Conservation (phyloP, 1,140 invertebrate species). For the Sycobia sp. region DNA sequence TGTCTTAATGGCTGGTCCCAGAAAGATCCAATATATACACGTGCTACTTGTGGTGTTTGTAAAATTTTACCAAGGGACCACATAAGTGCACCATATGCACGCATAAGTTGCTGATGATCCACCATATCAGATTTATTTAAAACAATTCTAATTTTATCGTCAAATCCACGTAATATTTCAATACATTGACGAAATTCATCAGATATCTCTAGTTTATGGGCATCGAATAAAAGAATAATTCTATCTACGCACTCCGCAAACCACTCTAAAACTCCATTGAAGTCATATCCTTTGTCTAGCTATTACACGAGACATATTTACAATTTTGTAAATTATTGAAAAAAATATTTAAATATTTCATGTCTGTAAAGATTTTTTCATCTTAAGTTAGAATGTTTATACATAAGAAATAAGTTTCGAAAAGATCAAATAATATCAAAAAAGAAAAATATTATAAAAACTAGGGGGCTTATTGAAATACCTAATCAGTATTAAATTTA, state of each 20-base stretch:
- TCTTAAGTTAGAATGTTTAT: no score
- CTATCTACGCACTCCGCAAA: conserved; percentile 97
- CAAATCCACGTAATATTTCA: conserved; percentile 91
- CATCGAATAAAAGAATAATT: conserved; percentile 97
- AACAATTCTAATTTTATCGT: conserved; percentile 98
- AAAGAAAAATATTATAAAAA: no score
- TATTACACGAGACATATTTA: no score
- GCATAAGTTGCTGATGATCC: conserved; percentile 97
- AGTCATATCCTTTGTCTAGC: conserved; percentile 96
- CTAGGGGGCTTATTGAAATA: no score
- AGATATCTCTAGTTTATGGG: conserved; percentile 98
- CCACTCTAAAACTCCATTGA: conserved; percentile 97
- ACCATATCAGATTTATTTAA: conserved; percentile 99
- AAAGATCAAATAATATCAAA: no score
- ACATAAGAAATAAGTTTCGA: no score
- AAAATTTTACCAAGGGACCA: conserved; percentile 96
- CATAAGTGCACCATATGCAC: conserved; percentile 98
- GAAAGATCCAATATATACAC: conserved; percentile 97
- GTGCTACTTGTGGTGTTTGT: conserved; percentile 96
- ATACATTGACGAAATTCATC: conserved; percentile 96
- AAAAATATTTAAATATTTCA: no score
- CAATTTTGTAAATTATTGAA: no score
- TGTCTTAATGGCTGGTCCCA: conserved; percentile 96
- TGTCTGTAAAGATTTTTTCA: no score
- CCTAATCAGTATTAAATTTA: no score